Base-by-base conservation (phyloP, 2,113 vertebrate genomes). In the Cichladusa arquata region DNA sequence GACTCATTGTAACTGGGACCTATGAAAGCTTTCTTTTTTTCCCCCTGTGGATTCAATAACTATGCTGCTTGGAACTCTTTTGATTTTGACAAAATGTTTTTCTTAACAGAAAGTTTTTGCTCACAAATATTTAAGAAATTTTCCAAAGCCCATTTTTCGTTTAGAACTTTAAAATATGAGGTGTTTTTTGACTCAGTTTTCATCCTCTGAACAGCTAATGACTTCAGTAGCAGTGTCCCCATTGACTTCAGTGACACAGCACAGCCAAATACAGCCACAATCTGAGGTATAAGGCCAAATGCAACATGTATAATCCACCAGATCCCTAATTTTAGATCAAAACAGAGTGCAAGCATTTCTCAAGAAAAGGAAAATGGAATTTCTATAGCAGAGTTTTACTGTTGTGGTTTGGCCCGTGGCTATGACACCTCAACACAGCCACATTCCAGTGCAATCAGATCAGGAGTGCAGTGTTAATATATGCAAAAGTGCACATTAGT, bases 391-490 rank as follows among this genome's bases (percentile, higher is more conserved):
- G 45, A 62, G 25, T 74, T 94, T 90, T 29, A 69, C 24, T 81
- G 19, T 14, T 89, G 42, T 67, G 48, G 40, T 69, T 86, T 84
- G 72, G 72, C 93, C 78, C 36, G 15, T 24, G 73, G 60, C 38
- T 78, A 6, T 31, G 17, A 47, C 19, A 47, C 76, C 79, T 93
- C 64, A 60, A 69, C 51, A 72, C 19, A 81, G 51, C 25, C 29
- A 38, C 44, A 51, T 86, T 38, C 14, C 22, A 61, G 28, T 65
- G 64, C 88, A 94, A 61, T 94, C 80, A 90, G 61, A 93, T 84
- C 74, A 88, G 53, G 78, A 80, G 65, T 83, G 82, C 60, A 94
- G 87, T 65, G 95, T 93, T 93, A 95, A 94, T 94, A 57, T n/a
- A 92, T 74, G 69, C 94, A 69, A 62, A 97, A 53, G 18, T 51